Conservation (phyloP, 1,140 invertebrate species). For the Leptinotarsa undecemlineata region DNA sequence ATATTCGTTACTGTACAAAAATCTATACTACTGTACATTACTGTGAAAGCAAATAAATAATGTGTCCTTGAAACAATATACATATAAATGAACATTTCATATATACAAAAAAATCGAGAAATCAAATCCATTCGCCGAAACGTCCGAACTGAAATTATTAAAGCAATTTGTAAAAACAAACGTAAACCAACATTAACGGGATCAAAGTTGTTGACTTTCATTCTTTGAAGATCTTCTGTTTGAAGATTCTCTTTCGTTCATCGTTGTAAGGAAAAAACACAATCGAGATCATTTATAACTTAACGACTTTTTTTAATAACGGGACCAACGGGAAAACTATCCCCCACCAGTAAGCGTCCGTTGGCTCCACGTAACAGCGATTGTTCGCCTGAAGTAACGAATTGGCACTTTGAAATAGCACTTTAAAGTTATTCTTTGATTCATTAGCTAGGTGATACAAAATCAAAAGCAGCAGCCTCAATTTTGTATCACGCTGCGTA, state of each 20-base stretch:
- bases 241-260: not conserved
- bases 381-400: slow-evolving; percentile 42
- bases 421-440: slow-evolving; percentile 40
- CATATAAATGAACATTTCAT: slow-evolving; percentile 35
- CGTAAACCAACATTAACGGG: not conserved
- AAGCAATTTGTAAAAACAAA: slow-evolving; percentile 2
- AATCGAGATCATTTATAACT: not conserved
- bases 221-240: not conserved
- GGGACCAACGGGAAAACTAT: not conserved
- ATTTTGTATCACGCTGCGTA: not conserved
- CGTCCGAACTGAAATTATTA: not conserved
- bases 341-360: not conserved
- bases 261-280: slow-evolving; percentile 2
- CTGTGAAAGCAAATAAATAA: slow-evolving; percentile 54
- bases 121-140: slow-evolving; percentile 13
- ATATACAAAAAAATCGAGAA: slow-evolving; percentile 31
- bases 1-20: slow-evolving; percentile 53
- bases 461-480: not conserved
- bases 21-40: slow-evolving; percentile 54
- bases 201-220: not conserved
- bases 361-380: not conserved
- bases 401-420: slow-evolving; percentile 56
- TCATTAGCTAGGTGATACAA: slow-evolving; percentile 1
- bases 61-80: slow-evolving; percentile 48
- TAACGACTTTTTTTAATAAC: not conserved